phyloP scores from a whole-genome alignment of 2,797 vertebrate species.

The Catharus ustulatus region DNA sequence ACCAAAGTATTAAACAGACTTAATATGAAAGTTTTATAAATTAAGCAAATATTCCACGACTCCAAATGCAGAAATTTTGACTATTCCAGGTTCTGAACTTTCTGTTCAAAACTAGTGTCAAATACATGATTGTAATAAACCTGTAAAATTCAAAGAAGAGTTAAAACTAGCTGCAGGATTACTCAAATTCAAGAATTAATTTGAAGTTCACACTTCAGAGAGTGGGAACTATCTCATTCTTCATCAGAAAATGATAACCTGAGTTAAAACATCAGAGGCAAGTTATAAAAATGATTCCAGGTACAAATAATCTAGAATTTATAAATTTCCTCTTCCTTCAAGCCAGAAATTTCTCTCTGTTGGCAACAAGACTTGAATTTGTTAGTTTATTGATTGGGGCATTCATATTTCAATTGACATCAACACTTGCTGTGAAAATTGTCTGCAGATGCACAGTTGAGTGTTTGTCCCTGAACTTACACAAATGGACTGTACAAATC shows the following conservation, averaged over 20 bases:
- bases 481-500: neutral
- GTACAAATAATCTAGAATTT: conserved; percentile 10
- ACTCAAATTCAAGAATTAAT: neutral
- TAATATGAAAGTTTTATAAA: neutral
- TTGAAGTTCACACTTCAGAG: conserved; percentile 17
- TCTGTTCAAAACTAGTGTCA: neutral
- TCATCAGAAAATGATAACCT: conserved; percentile 7
- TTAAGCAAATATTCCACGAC: neutral
- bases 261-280: neutral
- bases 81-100: neutral
- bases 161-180: neutral
- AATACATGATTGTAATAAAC: neutral
- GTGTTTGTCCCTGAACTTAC: neutral
- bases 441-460: neutral
- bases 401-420: conserved; percentile 16
- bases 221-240: neutral
- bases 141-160: neutral
- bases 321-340: conserved; percentile 8
- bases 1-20: conserved; percentile 49
- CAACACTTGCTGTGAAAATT: neutral
- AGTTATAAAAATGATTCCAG: conserved; percentile 16
- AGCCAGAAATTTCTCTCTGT: neutral
- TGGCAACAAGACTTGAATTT: conserved; percentile 15
- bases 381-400: neutral
- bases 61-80: neutral